Conservation (phyloP, 1,140 invertebrate genomes). For the Sminthurides bifidus region DNA sequence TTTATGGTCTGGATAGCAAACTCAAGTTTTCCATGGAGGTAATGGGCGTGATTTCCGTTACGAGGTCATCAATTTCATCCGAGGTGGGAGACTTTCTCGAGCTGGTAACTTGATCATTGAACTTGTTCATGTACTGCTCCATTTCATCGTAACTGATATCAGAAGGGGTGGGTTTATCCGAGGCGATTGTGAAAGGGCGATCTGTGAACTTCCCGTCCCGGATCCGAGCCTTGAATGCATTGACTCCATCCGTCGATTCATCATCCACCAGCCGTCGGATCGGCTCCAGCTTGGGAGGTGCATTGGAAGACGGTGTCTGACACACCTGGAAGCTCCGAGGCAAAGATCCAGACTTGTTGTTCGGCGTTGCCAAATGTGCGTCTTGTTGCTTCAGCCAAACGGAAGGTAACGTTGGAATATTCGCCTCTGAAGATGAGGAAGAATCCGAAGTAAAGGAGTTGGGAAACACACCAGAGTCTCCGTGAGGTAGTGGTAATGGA, state of each 20-base stretch:
- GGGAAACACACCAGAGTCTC: constrained; percentile 27
- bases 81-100: constrained; percentile 36
- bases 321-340: constrained; percentile 60
- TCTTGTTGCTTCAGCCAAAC: constrained; percentile 50
- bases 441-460: constrained; percentile 30
- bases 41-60: constrained; percentile 40
- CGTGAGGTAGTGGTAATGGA: constrained; percentile 25
- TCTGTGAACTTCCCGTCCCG: constrained; percentile 34
- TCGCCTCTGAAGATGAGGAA: constrained; percentile 32
- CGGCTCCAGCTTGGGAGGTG: neutral
- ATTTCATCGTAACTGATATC: constrained; percentile 44
- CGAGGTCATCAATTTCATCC: constrained; percentile 41
- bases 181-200: constrained; percentile 58
- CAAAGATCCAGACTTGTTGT: constrained; percentile 58
- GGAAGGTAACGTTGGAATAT: constrained; percentile 46
- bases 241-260: neutral
- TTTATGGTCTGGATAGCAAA: constrained; percentile 61
- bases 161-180: constrained; percentile 44
- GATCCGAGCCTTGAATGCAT: constrained; percentile 18
- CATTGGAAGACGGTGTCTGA: constrained; percentile 27
- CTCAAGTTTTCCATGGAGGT: constrained; percentile 40
- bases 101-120: constrained; percentile 41
- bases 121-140: constrained; percentile 46
- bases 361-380: constrained; percentile 39
- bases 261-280: neutral